Conservation (phyloP, 1,140 invertebrate genomes). For the Drosophila orena region DNA sequence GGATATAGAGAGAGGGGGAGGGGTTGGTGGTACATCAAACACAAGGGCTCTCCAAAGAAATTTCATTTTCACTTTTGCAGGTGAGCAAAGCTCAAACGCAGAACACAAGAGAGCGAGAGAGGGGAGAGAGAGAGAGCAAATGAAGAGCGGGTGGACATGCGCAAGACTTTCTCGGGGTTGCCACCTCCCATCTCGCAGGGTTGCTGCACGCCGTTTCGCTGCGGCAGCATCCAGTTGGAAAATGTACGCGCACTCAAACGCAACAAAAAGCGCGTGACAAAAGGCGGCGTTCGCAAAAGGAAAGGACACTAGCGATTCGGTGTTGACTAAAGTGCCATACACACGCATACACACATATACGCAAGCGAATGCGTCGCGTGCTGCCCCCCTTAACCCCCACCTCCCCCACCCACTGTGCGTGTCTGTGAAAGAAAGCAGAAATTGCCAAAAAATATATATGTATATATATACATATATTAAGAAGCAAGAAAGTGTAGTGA, state of each 20-base stretch:
- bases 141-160: slow-evolving; percentile 48
- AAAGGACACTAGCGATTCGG: slow-evolving; percentile 37
- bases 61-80: slow-evolving; percentile 80
- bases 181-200: slow-evolving; percentile 29
- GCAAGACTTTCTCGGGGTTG: slow-evolving; percentile 26
- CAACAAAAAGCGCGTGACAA: slow-evolving; percentile 70
- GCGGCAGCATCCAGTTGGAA: slow-evolving; percentile 78
- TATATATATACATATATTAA: background rate
- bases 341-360: slow-evolving; percentile 21
- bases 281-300: slow-evolving; percentile 49
- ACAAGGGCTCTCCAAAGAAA: slow-evolving; percentile 63
- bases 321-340: slow-evolving; percentile 20
- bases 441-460: slow-evolving; percentile 40
- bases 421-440: slow-evolving; percentile 50
- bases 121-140: background rate
- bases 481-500: slow-evolving; percentile 14
- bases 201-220: slow-evolving; percentile 25
- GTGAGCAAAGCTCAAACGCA: slow-evolving; percentile 42
- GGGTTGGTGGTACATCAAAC: slow-evolving; percentile 17
- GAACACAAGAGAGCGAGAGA: background rate
- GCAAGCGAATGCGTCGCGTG: slow-evolving; percentile 61
- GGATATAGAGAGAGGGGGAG: slow-evolving; percentile 1
- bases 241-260: slow-evolving; percentile 78
- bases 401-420: slow-evolving; percentile 45
- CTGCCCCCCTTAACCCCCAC: slow-evolving; percentile 43